These are phyloP conservation scores for Artibeus jamaicensis DNA, from an alignment of 2,797 vertebrate species.

Conservation along the genomic window DNA sequence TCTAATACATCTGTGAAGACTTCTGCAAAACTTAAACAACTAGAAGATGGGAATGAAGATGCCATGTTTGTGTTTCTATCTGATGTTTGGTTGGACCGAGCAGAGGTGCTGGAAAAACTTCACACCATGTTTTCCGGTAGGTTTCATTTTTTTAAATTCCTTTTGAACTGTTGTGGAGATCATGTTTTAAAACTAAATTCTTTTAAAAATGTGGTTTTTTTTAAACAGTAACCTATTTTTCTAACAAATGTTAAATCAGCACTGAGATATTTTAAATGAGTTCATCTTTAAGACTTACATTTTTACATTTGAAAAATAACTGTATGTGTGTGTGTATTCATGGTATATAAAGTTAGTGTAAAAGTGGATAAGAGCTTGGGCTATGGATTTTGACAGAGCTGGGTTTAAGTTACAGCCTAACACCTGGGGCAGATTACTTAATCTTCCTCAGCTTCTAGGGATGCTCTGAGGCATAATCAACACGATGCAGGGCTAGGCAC, in stretches of 20 bases:
- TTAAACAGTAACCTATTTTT: background rate
- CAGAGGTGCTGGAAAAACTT: constrained; percentile 95
- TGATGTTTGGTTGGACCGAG: constrained; percentile 95
- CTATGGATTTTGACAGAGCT: background rate
- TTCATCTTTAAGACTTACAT: constrained; percentile 32
- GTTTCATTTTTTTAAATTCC: background rate
- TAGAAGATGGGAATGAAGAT: constrained; percentile 95
- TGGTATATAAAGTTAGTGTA: background rate
- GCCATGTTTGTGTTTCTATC: constrained; percentile 97
- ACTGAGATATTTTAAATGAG: constrained; percentile 17
- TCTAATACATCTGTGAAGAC: constrained; percentile 92
- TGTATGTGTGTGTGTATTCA: background rate
- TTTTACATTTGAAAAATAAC: constrained; percentile 46
- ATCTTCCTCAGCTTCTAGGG: background rate
- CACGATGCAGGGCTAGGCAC: background rate
- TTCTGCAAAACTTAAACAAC: constrained; percentile 93
- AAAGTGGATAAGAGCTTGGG: background rate
- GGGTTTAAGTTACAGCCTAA: background rate
- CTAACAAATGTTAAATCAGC: background rate
- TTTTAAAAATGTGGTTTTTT: background rate
- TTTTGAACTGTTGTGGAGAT: background rate
- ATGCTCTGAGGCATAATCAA: background rate
- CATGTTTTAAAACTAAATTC: constrained; percentile 31
- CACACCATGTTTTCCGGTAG: constrained; percentile 94
- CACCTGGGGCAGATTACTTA: background rate